Evolutionary conservation across 2,113 vertebrate species (phyloP), one percentile per base, ranked within the genome.

Genomic region (Pseudolaguvia tuberculata): DNA sequence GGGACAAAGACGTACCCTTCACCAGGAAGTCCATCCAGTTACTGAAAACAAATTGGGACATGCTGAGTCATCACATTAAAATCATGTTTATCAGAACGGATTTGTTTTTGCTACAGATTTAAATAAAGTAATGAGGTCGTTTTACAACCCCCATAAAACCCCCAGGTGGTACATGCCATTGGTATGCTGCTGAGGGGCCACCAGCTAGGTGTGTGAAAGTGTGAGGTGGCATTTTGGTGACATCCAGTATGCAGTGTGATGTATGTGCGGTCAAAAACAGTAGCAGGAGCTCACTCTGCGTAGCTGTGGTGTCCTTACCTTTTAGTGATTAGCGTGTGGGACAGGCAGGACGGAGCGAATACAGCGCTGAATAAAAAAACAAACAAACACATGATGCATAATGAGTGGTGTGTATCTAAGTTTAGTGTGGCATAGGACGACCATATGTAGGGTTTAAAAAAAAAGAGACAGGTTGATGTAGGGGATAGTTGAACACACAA

Each of bases 331-430:
- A 90, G 50, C 52, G 87, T 92, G 85, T 94, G 92, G 72, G 92
- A 91, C 71, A 93, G 85, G 81, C 92, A 94, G 20, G 92, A 92
- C 0, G 92, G 91, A 27, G 92, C 91, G 72, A 94, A 94, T 31
- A 91, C 90, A 17, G 90, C 92, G 75, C 92, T 94, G 74, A 59
- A 86, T 85, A 52, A 83, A 0, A 78, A 25, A 80, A 6, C 9
- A 35, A 42, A 45, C n/a, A n/a, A 39, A 59, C 35, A 62, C n/a
- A 51, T 70, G 21, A 62, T 14, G 70, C 48, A 29, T 27, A 9
- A 50, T 20, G 17, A 50, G 42, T 25, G 45, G 42, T 1, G 8
- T 14, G 18, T 67, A 29, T 50, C 1, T 67, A 27, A 21, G 39
- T 42, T 42, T 42, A 42, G 39, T 42, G 4, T 42, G 39, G 4